These are phyloP conservation scores for Drosophila ezoana DNA, from an alignment of 2,888 invertebrate genomes.

Conservation along the genomic window DNA sequence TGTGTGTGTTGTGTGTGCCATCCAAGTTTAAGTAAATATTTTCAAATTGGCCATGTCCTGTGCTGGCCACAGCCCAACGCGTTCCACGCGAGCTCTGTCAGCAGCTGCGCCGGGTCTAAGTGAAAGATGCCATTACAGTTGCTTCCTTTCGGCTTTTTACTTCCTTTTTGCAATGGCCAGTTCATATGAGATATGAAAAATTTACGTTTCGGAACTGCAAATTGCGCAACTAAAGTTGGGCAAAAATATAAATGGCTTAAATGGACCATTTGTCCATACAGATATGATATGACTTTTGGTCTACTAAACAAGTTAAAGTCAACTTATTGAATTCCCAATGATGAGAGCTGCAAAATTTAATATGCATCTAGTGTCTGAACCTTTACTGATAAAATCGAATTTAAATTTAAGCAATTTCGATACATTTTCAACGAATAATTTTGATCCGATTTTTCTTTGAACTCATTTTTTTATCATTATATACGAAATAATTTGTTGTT, in stretches of 20 bases:
- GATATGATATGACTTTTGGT: neutral
- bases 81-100: constrained; percentile 49
- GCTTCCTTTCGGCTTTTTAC: constrained; percentile 53
- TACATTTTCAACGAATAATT: no score
- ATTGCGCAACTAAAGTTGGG: constrained; percentile 24
- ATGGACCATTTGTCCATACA: neutral
- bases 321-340: no score
- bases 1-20: constrained; percentile 13
- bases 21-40: constrained; percentile 79
- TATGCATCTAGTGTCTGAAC: no score
- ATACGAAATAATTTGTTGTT: no score
- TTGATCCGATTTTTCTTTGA: no score
- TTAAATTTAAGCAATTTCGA: no score
- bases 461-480: no score
- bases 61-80: constrained; percentile 35
- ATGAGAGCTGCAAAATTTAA: no score
- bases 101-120: constrained; percentile 55
- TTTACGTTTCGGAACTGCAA: constrained; percentile 27
- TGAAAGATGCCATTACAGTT: constrained; percentile 66
- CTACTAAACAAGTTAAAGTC: no score
- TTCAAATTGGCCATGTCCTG: constrained; percentile 81
- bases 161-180: constrained; percentile 36
- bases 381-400: no score
- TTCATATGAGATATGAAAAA: constrained; percentile 21
- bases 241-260: neutral